A percentile compares a stretch with the other conserved stretches of the same genome.
phyloP scores from a whole-genome alignment of 1,140 invertebrate species.

The Xylocopa sonorina region DNA sequence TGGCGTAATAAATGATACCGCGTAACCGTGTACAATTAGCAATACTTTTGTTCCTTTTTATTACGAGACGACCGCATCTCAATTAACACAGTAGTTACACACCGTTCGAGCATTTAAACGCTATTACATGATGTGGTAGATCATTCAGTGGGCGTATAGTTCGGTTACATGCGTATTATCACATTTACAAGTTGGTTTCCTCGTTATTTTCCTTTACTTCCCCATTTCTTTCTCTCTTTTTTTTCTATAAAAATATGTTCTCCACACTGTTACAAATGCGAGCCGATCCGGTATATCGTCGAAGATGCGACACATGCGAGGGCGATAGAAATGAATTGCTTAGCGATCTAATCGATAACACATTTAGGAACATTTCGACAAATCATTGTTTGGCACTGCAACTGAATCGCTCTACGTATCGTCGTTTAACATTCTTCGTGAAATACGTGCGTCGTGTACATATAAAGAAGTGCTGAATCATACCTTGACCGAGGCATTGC shows the following conservation, averaged over 20 bases:
- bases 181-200: slow-evolving; percentile 30
- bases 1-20: too few species aligned
- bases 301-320: slow-evolving; percentile 1
- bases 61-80: neutral
- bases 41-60: slow-evolving; percentile 23
- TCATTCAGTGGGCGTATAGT: slow-evolving; percentile 10
- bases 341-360: neutral
- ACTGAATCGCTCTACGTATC: neutral
- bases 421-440: neutral
- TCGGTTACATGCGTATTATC: slow-evolving; percentile 39
- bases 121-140: neutral
- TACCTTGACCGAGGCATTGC: neutral
- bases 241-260: slow-evolving; percentile 39
- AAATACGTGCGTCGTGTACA: neutral
- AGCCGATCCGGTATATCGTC: slow-evolving; percentile 3
- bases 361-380: slow-evolving; percentile 42
- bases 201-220: neutral
- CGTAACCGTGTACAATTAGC: slow-evolving; percentile 15
- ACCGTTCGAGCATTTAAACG: slow-evolving; percentile 8
- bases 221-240: neutral
- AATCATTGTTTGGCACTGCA: slow-evolving; percentile 37
- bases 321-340: slow-evolving; percentile 4
- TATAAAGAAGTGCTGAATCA: slow-evolving; percentile 12
- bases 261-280: slow-evolving; percentile 24
- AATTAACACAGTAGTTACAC: slow-evolving; percentile 30